Evolutionary conservation across 2,797 vertebrate species (phyloP).

Genomic region (Sternotherus odoratus): DNA sequence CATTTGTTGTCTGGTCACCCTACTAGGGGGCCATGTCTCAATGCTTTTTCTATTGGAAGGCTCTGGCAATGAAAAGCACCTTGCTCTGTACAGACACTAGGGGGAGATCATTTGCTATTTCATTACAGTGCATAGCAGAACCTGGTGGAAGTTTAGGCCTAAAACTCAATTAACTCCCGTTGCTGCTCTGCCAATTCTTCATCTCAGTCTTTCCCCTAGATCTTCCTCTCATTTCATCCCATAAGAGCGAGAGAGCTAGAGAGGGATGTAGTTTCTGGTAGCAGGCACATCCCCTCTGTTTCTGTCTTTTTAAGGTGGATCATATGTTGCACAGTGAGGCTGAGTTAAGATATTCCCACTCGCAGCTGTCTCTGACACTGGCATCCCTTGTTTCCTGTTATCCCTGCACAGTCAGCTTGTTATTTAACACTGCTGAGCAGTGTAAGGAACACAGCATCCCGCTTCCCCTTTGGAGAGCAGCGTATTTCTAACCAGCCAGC

Average conservation of each 20-base stretch:
- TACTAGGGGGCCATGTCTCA: fast-evolving
- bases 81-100: not conserved
- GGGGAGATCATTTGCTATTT: not conserved
- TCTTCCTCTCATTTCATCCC: not conserved
- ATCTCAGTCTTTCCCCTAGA: not conserved
- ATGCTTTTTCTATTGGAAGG: not conserved
- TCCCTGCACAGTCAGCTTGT: not conserved
- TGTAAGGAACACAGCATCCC: not conserved
- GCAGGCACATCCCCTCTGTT: not conserved
- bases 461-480: not conserved
- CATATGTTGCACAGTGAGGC: not conserved
- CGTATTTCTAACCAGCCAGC: not conserved
- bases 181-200: not conserved
- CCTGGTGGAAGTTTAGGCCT: not conserved
- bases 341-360: not conserved
- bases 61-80: not conserved
- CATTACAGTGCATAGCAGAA: fast-evolving
- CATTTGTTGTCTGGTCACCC: no score
- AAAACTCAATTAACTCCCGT: not conserved
- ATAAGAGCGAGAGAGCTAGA: not conserved
- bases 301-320: not conserved
- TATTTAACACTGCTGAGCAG: not conserved
- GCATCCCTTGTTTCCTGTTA: not conserved
- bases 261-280: not conserved
- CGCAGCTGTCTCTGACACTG: not conserved